Percentiles rank a stretch among this genome's conserved stretches.
phyloP scores from a whole-genome alignment of 2,888 invertebrate species.

The Yponomeuta plumbellus region DNA sequence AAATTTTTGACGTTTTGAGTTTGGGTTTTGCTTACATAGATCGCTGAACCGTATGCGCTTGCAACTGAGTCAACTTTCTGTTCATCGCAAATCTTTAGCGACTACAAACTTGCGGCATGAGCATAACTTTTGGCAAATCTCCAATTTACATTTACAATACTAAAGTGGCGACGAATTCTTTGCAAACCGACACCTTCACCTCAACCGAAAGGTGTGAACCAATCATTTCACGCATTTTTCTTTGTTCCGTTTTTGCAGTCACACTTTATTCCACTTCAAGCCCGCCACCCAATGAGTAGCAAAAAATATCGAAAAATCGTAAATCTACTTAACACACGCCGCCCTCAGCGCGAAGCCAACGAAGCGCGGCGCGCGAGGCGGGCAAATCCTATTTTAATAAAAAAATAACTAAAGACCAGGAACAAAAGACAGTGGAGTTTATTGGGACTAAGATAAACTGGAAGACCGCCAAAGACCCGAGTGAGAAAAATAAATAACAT shows the following conservation, averaged over 20 bases:
- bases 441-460: neutral
- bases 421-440: neutral
- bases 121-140: neutral
- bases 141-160: neutral
- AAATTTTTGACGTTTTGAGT: too few species aligned
- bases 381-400: neutral
- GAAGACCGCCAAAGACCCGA: neutral
- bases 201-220: neutral
- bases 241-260: too few species aligned
- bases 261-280: too few species aligned
- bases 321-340: too few species aligned
- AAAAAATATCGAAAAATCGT: too few species aligned
- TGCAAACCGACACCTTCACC: neutral
- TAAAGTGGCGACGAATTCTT: neutral
- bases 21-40: too few species aligned
- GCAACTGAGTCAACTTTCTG: neutral
- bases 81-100: neutral
- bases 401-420: neutral
- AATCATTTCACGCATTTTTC: too few species aligned
- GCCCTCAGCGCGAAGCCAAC: too few species aligned
- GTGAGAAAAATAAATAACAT: neutral
- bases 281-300: too few species aligned
- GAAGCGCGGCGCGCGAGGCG: too few species aligned
- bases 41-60: neutral
- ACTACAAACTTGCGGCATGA: neutral